phyloP scores from a whole-genome alignment of 2,797 vertebrate genomes.

The Macrochelys suwanniensis region DNA sequence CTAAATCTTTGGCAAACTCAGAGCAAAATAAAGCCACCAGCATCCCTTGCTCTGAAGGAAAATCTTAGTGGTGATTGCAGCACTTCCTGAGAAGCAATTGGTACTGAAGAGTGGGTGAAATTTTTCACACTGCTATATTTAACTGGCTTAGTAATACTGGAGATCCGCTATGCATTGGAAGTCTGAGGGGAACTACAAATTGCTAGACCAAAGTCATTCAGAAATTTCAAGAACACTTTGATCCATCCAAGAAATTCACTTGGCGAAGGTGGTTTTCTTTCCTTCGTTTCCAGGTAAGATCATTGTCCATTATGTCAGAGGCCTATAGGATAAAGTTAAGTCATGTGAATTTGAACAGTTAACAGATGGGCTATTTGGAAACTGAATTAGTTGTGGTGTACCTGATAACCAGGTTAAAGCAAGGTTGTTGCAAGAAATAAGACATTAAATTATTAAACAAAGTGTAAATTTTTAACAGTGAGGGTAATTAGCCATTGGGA shows the following conservation, averaged over 20 bases:
- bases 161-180: not conserved
- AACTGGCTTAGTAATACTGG: not conserved
- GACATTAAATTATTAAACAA: not conserved
- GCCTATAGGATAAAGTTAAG: not conserved
- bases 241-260: not conserved
- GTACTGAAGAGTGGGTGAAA: not conserved
- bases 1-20: not conserved
- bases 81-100: not conserved
- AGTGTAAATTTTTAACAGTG: not conserved
- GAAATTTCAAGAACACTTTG: not conserved
- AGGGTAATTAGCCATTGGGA: not conserved
- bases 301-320: not conserved
- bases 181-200: not conserved
- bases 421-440: not conserved
- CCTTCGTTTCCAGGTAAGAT: not conserved
- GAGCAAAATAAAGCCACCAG: not conserved
- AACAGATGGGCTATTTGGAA: not conserved
- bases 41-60: not conserved
- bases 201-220: not conserved
- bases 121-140: not conserved
- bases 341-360: not conserved
- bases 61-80: not conserved
- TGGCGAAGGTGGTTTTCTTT: not conserved
- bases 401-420: not conserved
- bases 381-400: not conserved